These are phyloP conservation scores for Syngnathoides biaculeatus DNA, from an alignment of 2,113 vertebrate species.

Conservation along the genomic window DNA sequence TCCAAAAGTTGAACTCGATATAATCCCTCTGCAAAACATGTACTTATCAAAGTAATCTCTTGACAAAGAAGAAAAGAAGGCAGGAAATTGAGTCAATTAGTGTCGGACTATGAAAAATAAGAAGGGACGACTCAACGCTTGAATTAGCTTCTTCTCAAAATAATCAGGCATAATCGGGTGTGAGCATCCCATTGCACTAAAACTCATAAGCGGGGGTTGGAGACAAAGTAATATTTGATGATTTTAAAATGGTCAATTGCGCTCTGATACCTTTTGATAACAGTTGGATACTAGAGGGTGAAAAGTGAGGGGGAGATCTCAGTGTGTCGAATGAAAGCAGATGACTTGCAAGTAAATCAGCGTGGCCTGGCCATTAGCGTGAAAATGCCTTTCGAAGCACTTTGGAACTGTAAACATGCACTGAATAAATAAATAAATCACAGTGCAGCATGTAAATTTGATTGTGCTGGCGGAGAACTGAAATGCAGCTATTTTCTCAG, in stretches of 20 bases:
- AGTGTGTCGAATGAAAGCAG: slow-evolving; percentile 34
- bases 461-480: neutral
- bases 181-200: slow-evolving; percentile 47
- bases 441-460: neutral
- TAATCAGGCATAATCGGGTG: slow-evolving; percentile 64
- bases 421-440: slow-evolving; percentile 13
- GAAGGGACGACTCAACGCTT: slow-evolving; percentile 46
- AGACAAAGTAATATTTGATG: slow-evolving; percentile 46
- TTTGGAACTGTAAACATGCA: slow-evolving; percentile 1
- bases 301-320: slow-evolving; percentile 11
- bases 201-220: slow-evolving; percentile 39
- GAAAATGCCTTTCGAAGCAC: slow-evolving; percentile 32
- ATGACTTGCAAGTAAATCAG: slow-evolving; percentile 46
- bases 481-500: neutral
- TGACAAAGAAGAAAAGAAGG: slow-evolving; percentile 38
- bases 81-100: slow-evolving; percentile 57
- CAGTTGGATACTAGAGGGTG: slow-evolving; percentile 15
- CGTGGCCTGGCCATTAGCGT: slow-evolving; percentile 41
- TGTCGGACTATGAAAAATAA: slow-evolving; percentile 52
- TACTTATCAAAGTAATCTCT: slow-evolving; percentile 59
- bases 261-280: slow-evolving; percentile 22
- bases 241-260: slow-evolving; percentile 46
- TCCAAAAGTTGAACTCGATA: too few species aligned
- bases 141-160: slow-evolving; percentile 64
- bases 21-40: slow-evolving; percentile 44